Evolutionary conservation across 2,797 vertebrate genomes (phyloP).

Genomic region (Chromis chromis): DNA sequence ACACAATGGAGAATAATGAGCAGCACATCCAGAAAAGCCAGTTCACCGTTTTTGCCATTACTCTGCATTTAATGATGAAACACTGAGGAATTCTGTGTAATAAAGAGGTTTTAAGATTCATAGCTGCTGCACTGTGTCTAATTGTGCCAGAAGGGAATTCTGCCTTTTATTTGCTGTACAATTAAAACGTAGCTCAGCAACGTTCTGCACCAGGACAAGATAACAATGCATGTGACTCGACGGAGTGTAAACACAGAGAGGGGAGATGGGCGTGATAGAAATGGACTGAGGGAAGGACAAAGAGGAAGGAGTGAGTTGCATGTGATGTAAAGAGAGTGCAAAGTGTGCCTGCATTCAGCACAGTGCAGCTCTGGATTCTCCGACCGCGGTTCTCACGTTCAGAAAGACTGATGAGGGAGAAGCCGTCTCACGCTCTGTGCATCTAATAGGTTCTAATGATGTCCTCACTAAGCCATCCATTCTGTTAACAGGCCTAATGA

Average conservation of each 20-base stretch:
- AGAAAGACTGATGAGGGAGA: constrained; percentile 45
- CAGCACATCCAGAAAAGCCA: constrained; percentile 22
- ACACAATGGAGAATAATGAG: constrained; percentile 32
- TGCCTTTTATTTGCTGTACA: constrained; percentile 39
- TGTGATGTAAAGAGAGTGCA: constrained; percentile 12
- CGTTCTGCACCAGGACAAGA: constrained; percentile 35
- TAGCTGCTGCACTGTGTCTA: constrained; percentile 29
- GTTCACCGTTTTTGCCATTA: constrained; percentile 31
- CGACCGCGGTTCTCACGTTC: constrained; percentile 12
- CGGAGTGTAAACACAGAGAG: constrained; percentile 35
- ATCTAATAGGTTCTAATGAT: constrained; percentile 73
- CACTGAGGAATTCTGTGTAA: constrained; percentile 38
- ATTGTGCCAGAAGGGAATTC: constrained; percentile 53
- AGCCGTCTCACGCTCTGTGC: constrained; percentile 60
- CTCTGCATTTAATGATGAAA: constrained; percentile 56
- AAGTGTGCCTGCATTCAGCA: constrained; percentile 34
- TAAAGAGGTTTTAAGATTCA: constrained; percentile 49
- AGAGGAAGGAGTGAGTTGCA: constrained; percentile 10
- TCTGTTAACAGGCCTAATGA: constrained; percentile 67
- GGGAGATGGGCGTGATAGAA: constrained; percentile 9
- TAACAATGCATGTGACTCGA: constrained; percentile 41
- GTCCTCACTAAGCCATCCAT: constrained; percentile 41
- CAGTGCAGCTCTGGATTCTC: constrained; percentile 60
- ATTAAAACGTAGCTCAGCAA: constrained; percentile 39
- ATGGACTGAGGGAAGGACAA: constrained; percentile 11